Conservation (phyloP, 2,888 invertebrate genomes). For the Xanthostigma xanthostigma region DNA sequence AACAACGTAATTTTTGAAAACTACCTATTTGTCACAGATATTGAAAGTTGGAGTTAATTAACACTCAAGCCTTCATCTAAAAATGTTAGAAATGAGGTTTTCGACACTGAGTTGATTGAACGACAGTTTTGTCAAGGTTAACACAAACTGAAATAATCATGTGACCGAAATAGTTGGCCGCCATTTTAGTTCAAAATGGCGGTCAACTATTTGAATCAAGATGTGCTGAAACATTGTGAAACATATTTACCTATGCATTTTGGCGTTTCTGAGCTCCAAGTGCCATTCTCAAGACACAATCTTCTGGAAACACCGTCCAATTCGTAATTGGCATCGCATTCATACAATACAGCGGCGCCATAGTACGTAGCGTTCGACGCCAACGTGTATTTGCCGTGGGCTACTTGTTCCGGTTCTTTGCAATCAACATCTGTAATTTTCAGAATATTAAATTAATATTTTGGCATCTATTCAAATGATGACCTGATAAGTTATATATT, state of each 20-base stretch:
- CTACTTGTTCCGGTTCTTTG: conserved; percentile 54
- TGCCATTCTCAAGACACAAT: conserved; percentile 74
- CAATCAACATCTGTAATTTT: conserved; percentile 64
- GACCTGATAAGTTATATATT: background rate
- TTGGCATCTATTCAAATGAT: background rate
- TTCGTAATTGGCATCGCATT: conserved; percentile 67
- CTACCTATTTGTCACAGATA: background rate
- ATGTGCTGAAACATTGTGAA: too few species aligned
- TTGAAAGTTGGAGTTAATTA: background rate
- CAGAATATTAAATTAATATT: background rate
- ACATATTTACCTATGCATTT: conserved; percentile 50
- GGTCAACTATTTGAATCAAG: too few species aligned
- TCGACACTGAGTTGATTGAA: too few species aligned
- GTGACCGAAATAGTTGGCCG: too few species aligned
- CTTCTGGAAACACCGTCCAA: conserved; percentile 71
- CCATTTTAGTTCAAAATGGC: too few species aligned
- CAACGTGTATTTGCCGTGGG: conserved; percentile 60
- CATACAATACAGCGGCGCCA: conserved; percentile 71
- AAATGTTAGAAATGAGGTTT: too few species aligned
- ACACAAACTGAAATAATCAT: too few species aligned
- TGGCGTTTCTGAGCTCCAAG: conserved; percentile 77
- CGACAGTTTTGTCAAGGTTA: too few species aligned
- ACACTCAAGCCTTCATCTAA: background rate
- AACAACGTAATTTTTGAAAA: background rate
- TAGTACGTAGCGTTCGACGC: conserved; percentile 82